These are phyloP conservation scores for Sericinus montela DNA, from an alignment of 2,888 invertebrate genomes.

Conservation along the genomic window DNA sequence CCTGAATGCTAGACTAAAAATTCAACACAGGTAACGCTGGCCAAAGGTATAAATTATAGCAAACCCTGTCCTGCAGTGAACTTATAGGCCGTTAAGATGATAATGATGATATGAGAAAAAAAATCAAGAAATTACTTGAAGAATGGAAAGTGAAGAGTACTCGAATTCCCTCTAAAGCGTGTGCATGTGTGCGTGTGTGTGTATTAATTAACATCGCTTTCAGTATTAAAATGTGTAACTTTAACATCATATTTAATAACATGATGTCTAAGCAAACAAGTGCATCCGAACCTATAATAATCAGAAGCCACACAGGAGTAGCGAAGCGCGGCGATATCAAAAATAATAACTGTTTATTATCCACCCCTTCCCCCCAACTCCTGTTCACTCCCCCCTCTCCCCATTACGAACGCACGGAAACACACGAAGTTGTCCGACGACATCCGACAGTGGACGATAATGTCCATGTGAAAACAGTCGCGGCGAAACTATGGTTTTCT, in stretches of 20 bases:
- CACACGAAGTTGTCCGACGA: slow-evolving; percentile 66
- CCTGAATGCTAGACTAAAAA: too few relatives aligned
- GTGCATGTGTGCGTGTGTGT: too few relatives aligned
- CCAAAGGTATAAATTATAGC: too few relatives aligned
- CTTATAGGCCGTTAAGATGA: too few relatives aligned
- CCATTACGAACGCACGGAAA: slow-evolving; percentile 42
- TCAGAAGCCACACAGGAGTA: background rate
- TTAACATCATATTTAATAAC: background rate
- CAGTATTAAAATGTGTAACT: too few relatives aligned
- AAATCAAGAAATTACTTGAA: too few relatives aligned
- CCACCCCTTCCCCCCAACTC: slow-evolving; percentile 7
- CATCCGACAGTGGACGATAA: slow-evolving; percentile 61
- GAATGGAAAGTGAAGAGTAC: too few relatives aligned
- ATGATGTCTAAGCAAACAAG: background rate
- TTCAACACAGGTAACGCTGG: too few relatives aligned
- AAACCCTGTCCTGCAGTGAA: too few relatives aligned
- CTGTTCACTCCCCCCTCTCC: slow-evolving; percentile 17
- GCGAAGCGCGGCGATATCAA: slow-evolving; percentile 23
- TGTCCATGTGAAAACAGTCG: slow-evolving; percentile 58
- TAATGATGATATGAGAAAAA: too few relatives aligned
- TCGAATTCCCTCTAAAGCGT: too few relatives aligned
- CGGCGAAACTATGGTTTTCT: slow-evolving; percentile 50
- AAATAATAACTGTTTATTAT: slow-evolving; percentile 40
- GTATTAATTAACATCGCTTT: too few relatives aligned
- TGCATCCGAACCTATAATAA: background rate